These are phyloP conservation scores for Numenius arquata DNA, from an alignment of 2,113 vertebrate genomes.

Conservation along the genomic window DNA sequence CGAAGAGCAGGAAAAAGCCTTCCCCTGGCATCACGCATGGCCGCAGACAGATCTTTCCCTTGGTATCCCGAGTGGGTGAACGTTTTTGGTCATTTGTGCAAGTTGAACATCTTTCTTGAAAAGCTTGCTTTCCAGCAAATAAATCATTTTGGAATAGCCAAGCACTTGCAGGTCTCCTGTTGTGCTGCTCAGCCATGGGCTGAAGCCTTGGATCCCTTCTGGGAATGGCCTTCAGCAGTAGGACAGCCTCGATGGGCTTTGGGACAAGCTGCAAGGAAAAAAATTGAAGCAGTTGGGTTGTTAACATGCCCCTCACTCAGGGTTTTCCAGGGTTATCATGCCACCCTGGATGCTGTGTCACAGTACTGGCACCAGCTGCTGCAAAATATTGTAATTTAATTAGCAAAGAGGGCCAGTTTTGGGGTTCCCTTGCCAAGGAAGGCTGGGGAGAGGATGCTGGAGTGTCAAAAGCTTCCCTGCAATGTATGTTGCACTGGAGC, in stretches of 20 bases:
- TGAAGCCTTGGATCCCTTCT: background rate
- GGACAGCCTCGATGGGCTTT: background rate
- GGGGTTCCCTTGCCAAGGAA: background rate
- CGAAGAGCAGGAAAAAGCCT: background rate
- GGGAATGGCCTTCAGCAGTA: background rate
- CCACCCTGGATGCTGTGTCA: background rate
- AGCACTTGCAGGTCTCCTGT: background rate
- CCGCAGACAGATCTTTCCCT: background rate
- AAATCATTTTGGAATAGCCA: background rate
- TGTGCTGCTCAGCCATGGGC: rapidly evolving
- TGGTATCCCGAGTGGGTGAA: background rate
- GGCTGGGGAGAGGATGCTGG: background rate
- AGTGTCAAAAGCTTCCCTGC: background rate
- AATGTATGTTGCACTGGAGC: rapidly evolving
- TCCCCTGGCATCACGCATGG: background rate
- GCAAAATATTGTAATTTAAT: background rate
- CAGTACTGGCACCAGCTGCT: background rate
- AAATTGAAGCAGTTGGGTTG: background rate
- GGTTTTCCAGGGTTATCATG: background rate
- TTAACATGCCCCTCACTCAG: background rate
- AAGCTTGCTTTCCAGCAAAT: background rate
- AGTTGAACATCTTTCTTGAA: background rate
- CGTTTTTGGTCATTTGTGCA: rapidly evolving
- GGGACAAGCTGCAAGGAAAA: background rate
- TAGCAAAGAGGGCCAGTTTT: rapidly evolving